Evolutionary conservation across 2,888 invertebrate species (phyloP), one percentile per base, ranked within the genome.

Genomic region (Drosophila demipolita): DNA sequence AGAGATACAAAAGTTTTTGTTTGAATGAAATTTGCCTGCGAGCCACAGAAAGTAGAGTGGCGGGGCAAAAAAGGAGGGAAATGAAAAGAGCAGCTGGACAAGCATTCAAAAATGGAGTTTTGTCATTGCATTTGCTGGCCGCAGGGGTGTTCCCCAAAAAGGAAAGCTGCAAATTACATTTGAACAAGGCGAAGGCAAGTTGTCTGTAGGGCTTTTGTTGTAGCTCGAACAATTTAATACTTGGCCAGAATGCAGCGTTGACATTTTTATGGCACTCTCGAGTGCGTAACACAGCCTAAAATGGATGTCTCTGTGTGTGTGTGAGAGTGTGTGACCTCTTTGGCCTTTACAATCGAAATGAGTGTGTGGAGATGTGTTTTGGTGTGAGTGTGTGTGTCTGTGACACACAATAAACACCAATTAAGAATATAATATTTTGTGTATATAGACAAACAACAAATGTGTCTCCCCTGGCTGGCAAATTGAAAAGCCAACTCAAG

Each of bases 341-440:
- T 58, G 59, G 65, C 66, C 68, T 53, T 42, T 62, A 60, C 48
- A 57, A 32, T 49, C 40, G 38, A 49, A 62, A 58, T 57, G 58
- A 4, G 8, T 45, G 45, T 35, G 61, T 38, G 32, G 26, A 40
- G 54, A 58, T 40, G 61, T 62, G 62, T n/a, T n/a, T n/a, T n/a
- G n/a, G n/a, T 65, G 67, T 65, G 73, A 75, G 80, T 59, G 62
- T 66, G 60, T 67, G 73, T 81, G 80, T 59, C 36, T 73, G 59
- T 79, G 89, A 87, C 90, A 90, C 72, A 90, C 87, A 90, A 87
- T 87, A 87, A 87, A 87, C 87, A 87, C 90, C 87, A 87, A 87
- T 87, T 87, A 87, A 87, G 87, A 89, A 89, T 90, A 90, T 90
- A 87, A 87, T 86, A 87, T 90, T 85, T 85, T 85, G 87, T 85